These are phyloP conservation scores for Pseudomugil tenellus DNA, from an alignment of 2,797 vertebrate genomes.

Conservation along the genomic window DNA sequence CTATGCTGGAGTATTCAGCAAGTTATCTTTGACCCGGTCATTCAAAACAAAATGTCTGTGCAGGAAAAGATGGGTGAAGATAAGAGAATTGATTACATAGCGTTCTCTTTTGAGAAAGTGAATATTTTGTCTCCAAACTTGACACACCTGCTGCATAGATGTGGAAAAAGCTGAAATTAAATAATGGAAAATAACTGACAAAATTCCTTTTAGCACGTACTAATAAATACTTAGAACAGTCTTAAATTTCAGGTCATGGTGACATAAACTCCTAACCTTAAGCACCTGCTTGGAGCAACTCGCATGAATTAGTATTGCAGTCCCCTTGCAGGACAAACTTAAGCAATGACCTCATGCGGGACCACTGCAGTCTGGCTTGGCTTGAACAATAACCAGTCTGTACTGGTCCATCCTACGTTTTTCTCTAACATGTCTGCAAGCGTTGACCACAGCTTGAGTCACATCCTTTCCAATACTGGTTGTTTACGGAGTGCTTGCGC, in stretches of 20 bases:
- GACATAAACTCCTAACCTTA: conserved; percentile 6
- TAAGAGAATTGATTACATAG: background rate
- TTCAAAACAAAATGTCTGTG: background rate
- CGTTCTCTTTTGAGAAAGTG: conserved; percentile 10
- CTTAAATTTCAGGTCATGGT: conserved; percentile 6
- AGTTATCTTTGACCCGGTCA: background rate
- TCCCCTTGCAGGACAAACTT: conserved; percentile 50
- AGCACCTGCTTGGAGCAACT: conserved; percentile 54
- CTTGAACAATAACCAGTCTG: conserved; percentile 75
- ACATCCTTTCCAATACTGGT: conserved; percentile 73
- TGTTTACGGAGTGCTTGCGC: conserved; percentile 73
- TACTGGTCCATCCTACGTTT: conserved; percentile 53
- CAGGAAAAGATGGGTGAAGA: background rate
- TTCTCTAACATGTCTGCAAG: conserved; percentile 60
- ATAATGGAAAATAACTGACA: conserved; percentile 1
- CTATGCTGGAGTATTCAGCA: background rate
- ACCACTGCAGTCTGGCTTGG: conserved; percentile 51
- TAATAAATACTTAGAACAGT: background rate
- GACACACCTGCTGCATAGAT: conserved; percentile 31
- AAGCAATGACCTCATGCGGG: conserved; percentile 68
- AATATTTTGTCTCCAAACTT: conserved; percentile 11
- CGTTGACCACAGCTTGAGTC: conserved; percentile 76
- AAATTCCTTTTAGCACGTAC: background rate
- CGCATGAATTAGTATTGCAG: conserved; percentile 41
- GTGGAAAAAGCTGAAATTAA: background rate